A percentile compares a stretch with the other conserved stretches of the same genome.
Conservation (phyloP, 2,113 vertebrate genomes). For the Vulpes lagopus region DNA sequence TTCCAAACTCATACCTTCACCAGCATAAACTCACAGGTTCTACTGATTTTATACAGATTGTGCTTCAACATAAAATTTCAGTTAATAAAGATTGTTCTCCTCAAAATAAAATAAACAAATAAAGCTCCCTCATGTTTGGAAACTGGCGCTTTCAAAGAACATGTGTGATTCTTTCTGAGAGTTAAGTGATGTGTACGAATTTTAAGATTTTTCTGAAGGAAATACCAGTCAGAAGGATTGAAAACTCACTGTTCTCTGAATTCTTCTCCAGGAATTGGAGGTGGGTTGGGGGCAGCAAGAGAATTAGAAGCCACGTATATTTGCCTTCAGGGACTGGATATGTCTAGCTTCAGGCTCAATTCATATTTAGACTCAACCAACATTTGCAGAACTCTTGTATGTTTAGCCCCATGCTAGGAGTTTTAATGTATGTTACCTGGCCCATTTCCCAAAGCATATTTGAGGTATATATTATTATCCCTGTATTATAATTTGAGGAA, state of each 20-base stretch:
- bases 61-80: not conserved
- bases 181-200: not conserved
- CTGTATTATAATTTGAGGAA: not conserved
- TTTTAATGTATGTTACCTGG: not conserved
- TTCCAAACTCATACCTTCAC: not conserved
- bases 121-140: not conserved
- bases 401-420: not conserved
- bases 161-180: not conserved
- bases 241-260: not conserved
- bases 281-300: not conserved
- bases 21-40: not conserved
- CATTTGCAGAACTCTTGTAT: not conserved
- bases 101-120: not conserved
- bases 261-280: not conserved
- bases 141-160: slow-evolving; percentile 7
- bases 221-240: not conserved
- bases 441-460: not conserved
- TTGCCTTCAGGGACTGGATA: not conserved
- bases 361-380: not conserved
- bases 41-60: not conserved
- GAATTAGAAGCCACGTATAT: not conserved
- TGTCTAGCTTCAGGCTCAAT: not conserved
- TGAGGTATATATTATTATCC: not conserved
- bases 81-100: not conserved
- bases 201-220: slow-evolving; percentile 8